Conservation (phyloP, 2,113 vertebrate species). For the Rhadina sibilatrix region DNA sequence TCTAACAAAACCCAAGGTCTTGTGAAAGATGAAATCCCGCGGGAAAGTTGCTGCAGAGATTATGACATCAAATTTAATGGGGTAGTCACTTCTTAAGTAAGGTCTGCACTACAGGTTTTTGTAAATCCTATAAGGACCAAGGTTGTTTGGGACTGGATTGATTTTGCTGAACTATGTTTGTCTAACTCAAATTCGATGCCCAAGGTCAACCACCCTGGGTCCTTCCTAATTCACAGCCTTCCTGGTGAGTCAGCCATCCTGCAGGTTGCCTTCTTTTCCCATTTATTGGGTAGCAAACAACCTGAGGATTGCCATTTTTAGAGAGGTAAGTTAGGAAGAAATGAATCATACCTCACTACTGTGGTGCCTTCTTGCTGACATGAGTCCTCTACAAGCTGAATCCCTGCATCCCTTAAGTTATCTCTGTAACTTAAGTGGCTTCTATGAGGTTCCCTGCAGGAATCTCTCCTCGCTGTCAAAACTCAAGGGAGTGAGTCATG, state of each 20-base stretch:
- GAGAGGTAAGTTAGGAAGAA: not conserved
- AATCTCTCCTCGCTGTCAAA: not conserved
- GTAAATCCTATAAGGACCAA: not conserved
- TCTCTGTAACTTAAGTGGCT: not conserved
- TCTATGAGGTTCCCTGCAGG: not conserved
- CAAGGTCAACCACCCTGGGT: not conserved
- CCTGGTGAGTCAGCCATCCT: not conserved
- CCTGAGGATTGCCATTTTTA: not conserved
- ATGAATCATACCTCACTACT: not conserved
- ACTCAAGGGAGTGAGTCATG: not conserved
- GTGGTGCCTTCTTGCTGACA: not conserved
- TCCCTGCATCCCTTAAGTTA: not conserved
- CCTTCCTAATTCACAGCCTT: not conserved
- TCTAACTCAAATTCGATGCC: not conserved
- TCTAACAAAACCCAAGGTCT: not conserved
- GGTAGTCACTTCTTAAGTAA: not conserved
- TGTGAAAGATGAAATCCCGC: not conserved
- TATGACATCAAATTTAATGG: not conserved
- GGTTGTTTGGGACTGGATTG: not conserved
- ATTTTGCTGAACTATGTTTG: not conserved
- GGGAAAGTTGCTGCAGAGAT: not conserved
- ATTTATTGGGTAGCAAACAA: not conserved
- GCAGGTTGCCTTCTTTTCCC: not conserved
- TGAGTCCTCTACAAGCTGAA: not conserved
- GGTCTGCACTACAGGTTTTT: not conserved